Conservation (phyloP, 2,888 invertebrate genomes). For the Allygus modestus region DNA sequence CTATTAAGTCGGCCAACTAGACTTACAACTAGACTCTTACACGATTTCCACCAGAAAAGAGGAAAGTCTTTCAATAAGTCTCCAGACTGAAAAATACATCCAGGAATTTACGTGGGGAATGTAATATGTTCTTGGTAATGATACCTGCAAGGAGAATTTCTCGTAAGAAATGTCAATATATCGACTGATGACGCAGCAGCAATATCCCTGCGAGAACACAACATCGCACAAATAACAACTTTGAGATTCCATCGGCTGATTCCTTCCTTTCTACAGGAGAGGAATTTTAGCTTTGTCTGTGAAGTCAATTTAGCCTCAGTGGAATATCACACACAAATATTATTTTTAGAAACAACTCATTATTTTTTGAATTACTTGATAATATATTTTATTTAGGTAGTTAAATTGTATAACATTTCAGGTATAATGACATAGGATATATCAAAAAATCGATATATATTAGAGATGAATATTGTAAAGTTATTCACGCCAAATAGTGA, state of each 20-base stretch:
- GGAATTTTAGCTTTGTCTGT: slow-evolving; percentile 25
- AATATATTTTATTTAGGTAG: no score
- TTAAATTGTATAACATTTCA: no score
- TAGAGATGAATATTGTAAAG: no score
- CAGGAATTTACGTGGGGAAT: background rate
- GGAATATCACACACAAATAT: background rate
- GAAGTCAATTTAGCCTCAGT: background rate
- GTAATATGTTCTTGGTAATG: slow-evolving; percentile 14
- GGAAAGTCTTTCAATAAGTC: no score
- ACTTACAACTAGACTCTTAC: no score
- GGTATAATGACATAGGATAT: no score
- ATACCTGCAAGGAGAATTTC: slow-evolving; percentile 26
- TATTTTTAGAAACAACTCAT: background rate
- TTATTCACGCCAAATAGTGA: no score
- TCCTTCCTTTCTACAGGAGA: background rate
- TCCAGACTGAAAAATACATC: background rate
- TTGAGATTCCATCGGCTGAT: slow-evolving; percentile 28
- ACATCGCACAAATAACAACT: slow-evolving; percentile 36
- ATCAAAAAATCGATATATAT: no score
- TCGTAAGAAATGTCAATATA: slow-evolving; percentile 25
- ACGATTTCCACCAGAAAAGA: no score
- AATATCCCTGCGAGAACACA: slow-evolving; percentile 2
- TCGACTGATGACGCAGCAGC: background rate
- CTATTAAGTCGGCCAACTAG: no score
- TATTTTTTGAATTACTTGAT: no score